Evolutionary conservation across 2,113 vertebrate species (phyloP).

Genomic region (Setophaga kirtlandii): DNA sequence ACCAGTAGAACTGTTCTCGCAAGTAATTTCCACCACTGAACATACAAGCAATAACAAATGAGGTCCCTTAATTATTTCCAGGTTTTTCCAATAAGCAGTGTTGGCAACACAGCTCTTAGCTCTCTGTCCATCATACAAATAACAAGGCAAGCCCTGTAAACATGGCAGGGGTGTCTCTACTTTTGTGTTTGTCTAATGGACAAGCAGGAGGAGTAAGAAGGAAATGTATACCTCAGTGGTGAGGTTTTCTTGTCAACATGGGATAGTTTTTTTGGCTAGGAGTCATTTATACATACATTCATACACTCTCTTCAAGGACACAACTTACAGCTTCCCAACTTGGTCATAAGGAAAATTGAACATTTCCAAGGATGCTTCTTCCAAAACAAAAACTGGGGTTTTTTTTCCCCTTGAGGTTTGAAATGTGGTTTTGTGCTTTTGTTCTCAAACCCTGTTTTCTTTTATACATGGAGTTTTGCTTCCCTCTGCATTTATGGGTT

Average conservation of each 20-base stretch:
- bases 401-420: not conserved
- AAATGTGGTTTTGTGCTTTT: constrained; percentile 3
- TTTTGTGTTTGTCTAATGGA: not conserved
- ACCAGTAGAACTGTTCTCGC: not conserved
- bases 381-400: not conserved
- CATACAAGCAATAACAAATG: not conserved
- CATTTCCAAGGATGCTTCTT: not conserved
- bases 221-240: not conserved
- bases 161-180: not conserved
- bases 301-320: not conserved
- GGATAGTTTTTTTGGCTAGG: not conserved
- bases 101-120: not conserved
- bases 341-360: constrained; percentile 18
- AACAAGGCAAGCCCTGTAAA: constrained; percentile 36
- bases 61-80: constrained; percentile 24
- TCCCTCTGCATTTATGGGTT: constrained; percentile 23
- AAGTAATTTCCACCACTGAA: not conserved
- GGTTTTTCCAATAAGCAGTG: constrained; percentile 23
- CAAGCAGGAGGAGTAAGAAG: not conserved
- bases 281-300: not conserved
- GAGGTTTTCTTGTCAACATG: not conserved
- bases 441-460: not conserved
- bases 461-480: not conserved
- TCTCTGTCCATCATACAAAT: constrained; percentile 24
- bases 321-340: not conserved